phyloP scores from a whole-genome alignment of 2,888 invertebrate genomes.

The Ischnura elegans region DNA sequence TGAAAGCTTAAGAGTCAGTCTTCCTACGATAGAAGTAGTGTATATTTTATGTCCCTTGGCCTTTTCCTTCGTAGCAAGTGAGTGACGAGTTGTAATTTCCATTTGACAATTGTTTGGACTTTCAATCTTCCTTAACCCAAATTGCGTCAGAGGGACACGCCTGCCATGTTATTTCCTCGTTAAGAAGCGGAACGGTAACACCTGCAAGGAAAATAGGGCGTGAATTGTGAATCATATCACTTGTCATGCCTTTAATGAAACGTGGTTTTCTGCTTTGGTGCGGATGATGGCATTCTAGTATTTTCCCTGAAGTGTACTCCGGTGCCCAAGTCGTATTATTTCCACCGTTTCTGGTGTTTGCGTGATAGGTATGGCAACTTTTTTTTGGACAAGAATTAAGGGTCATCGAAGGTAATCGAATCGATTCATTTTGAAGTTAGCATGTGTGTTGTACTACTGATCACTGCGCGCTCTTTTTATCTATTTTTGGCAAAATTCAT shows the following conservation, averaged over 20 bases:
- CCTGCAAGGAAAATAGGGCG: neutral
- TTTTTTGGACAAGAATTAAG: too few species aligned
- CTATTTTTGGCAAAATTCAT: too few species aligned
- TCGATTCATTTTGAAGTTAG: too few species aligned
- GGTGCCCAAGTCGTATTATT: neutral
- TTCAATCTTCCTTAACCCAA: slow-evolving; percentile 24
- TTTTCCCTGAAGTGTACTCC: neutral
- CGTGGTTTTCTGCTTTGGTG: neutral
- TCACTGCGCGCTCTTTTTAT: too few species aligned
- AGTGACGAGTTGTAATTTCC: neutral
- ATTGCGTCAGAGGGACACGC: slow-evolving; percentile 3
- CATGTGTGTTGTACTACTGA: too few species aligned
- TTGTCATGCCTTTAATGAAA: neutral
- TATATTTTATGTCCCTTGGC: too few species aligned
- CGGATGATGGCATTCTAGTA: neutral
- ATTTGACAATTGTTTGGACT: slow-evolving; percentile 5
- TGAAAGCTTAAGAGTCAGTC: too few species aligned
- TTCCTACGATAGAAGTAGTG: too few species aligned
- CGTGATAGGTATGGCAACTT: too few species aligned
- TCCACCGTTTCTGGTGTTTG: neutral
- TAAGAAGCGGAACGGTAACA: slow-evolving; percentile 5
- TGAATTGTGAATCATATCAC: slow-evolving; percentile 15
- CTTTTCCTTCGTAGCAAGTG: too few species aligned
- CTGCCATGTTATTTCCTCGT: neutral
- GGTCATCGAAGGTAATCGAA: too few species aligned